Evolutionary conservation across 2,888 invertebrate species (phyloP).

Genomic region (Cerastis rubricosa): DNA sequence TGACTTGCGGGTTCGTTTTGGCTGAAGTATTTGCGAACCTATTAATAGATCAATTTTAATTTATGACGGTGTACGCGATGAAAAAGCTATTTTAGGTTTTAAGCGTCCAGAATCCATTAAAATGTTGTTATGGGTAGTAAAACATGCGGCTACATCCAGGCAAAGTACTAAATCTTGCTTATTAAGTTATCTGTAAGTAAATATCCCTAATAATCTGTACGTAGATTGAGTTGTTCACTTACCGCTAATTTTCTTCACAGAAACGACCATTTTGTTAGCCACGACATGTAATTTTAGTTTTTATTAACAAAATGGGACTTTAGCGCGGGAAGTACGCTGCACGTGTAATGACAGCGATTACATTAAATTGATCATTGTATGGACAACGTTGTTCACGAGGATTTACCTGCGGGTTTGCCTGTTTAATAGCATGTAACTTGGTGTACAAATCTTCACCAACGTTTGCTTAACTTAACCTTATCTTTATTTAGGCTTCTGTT

Average conservation of each 20-base stretch:
- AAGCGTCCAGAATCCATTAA: slow-evolving; percentile 74
- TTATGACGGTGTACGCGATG: slow-evolving; percentile 67
- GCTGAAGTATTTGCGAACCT: slow-evolving; percentile 6
- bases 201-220: slow-evolving; percentile 73
- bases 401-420: not conserved
- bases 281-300: slow-evolving; percentile 65
- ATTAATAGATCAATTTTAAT: slow-evolving; percentile 68
- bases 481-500: not conserved
- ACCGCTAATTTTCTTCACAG: slow-evolving; percentile 69
- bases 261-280: slow-evolving; percentile 66
- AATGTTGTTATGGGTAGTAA: slow-evolving; percentile 77
- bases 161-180: slow-evolving; percentile 77
- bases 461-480: not conserved
- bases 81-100: slow-evolving; percentile 67
- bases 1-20: not conserved
- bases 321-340: slow-evolving; percentile 49
- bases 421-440: not conserved
- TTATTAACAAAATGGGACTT: slow-evolving; percentile 60
- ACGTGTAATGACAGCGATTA: slow-evolving; percentile 63
- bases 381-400: slow-evolving; percentile 33
- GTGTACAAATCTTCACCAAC: not conserved
- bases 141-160: slow-evolving; percentile 68
- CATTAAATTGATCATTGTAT: slow-evolving; percentile 55
- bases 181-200: slow-evolving; percentile 81
- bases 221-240: slow-evolving; percentile 71